These are phyloP conservation scores for Lepidurus packardi DNA, from an alignment of 1,140 invertebrate species.

Conservation along the genomic window DNA sequence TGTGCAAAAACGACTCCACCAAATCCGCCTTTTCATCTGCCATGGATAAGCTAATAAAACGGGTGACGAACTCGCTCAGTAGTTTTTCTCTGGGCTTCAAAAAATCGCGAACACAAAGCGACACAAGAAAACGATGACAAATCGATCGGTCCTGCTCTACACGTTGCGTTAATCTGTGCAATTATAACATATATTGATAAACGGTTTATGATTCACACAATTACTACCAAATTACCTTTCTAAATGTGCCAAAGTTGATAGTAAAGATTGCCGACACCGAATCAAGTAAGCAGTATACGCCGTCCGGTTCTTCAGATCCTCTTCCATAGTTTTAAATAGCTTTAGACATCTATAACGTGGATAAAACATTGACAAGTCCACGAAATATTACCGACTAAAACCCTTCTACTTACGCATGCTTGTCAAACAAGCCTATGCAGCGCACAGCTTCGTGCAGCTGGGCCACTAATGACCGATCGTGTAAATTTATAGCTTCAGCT, in stretches of 20 bases:
- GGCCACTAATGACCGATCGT: constrained; percentile 72
- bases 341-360: constrained; percentile 57
- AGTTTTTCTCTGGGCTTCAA: constrained; percentile 63
- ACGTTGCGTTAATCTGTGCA: constrained; percentile 55
- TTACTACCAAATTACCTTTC: constrained; percentile 51
- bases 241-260: constrained; percentile 71
- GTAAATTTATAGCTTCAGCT: constrained; percentile 80
- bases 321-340: constrained; percentile 67
- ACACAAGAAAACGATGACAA: constrained; percentile 69
- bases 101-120: constrained; percentile 71
- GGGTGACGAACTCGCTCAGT: constrained; percentile 61
- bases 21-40: constrained; percentile 76
- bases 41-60: constrained; percentile 67
- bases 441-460: constrained; percentile 80
- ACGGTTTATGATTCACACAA: not conserved
- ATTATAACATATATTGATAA: not conserved
- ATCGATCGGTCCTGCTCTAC: constrained; percentile 63
- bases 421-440: constrained; percentile 68
- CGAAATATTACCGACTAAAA: not conserved
- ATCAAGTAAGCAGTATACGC: constrained; percentile 81
- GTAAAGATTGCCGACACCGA: constrained; percentile 69
- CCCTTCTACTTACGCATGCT: constrained; percentile 51
- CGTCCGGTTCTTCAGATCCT: constrained; percentile 71
- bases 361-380: constrained; percentile 31
- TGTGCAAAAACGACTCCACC: constrained; percentile 56